Conservation (phyloP, 2,888 invertebrate genomes). For the Sussaba pulchella region DNA sequence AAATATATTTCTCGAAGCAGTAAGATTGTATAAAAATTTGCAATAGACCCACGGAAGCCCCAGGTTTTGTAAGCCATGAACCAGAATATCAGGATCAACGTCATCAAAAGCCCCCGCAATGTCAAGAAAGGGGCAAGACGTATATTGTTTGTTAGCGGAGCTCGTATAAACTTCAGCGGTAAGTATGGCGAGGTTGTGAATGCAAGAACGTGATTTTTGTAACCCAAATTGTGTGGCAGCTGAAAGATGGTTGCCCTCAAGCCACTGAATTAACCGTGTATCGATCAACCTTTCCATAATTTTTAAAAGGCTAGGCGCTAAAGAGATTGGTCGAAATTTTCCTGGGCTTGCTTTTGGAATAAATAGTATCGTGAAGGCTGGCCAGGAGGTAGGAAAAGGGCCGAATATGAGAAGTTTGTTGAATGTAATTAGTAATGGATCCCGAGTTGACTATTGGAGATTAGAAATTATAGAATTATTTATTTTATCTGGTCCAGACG, state of each 20-base stretch:
- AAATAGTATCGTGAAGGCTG: neutral
- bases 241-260: slow-evolving; percentile 22
- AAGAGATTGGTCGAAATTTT: slow-evolving; percentile 41
- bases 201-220: slow-evolving; percentile 20
- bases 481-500: no score
- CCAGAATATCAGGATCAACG: slow-evolving; percentile 4
- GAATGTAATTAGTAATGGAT: neutral
- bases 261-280: slow-evolving; percentile 14
- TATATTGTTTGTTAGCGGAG: slow-evolving; percentile 4
- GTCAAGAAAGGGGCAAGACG: slow-evolving; percentile 11
- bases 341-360: slow-evolving; percentile 25
- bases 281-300: slow-evolving; percentile 29
- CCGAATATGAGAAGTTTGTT: neutral
- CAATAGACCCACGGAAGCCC: slow-evolving; percentile 16
- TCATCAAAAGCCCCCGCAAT: slow-evolving; percentile 36
- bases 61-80: neutral
- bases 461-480: no score
- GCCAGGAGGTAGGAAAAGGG: no score
- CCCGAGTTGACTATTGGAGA: no score
- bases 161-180: slow-evolving; percentile 8
- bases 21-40: slow-evolving; percentile 49
- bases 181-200: slow-evolving; percentile 19
- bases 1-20: slow-evolving; percentile 16
- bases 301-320: slow-evolving; percentile 40
- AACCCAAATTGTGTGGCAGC: slow-evolving; percentile 33